These are phyloP conservation scores for Tenthredo distinguenda DNA, from an alignment of 2,888 invertebrate species.

Conservation along the genomic window DNA sequence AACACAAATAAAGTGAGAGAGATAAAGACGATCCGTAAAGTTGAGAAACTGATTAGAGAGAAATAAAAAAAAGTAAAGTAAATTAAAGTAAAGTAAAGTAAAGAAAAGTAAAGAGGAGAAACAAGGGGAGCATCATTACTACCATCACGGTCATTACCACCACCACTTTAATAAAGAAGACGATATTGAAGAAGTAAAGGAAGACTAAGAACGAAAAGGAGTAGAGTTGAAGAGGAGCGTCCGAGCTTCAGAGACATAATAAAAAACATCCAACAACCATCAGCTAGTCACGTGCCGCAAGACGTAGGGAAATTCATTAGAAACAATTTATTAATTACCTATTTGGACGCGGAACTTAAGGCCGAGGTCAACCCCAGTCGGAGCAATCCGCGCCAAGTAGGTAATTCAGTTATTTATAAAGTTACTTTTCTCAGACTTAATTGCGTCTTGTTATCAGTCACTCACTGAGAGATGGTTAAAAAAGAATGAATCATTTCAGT, in stretches of 20 bases:
- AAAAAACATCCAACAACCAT: conserved; percentile 61
- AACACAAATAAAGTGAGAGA: conserved; percentile 92
- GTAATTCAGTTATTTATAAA: conserved; percentile 60
- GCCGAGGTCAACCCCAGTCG: conserved; percentile 53
- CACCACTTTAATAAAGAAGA: background rate
- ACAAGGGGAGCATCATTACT: background rate
- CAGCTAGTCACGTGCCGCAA: conserved; percentile 73
- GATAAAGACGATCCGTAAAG: conserved; percentile 23
- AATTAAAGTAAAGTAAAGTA: background rate
- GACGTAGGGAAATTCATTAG: conserved; percentile 72
- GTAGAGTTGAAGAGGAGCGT: background rate
- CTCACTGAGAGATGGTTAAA: background rate
- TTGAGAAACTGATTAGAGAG: conserved; percentile 37
- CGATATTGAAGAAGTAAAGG: background rate
- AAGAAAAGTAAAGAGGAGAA: background rate
- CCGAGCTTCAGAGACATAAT: background rate
- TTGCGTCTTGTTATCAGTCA: background rate
- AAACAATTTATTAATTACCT: conserved; percentile 68
- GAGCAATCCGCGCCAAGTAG: conserved; percentile 74
- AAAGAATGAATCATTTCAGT: background rate
- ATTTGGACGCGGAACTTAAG: conserved; percentile 6
- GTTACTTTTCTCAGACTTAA: background rate
- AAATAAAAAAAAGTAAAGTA: conserved; percentile 20
- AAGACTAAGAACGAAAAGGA: background rate
- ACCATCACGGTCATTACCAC: background rate